Conservation (phyloP, 2,888 invertebrate species). For the Frankliniella fusca region DNA sequence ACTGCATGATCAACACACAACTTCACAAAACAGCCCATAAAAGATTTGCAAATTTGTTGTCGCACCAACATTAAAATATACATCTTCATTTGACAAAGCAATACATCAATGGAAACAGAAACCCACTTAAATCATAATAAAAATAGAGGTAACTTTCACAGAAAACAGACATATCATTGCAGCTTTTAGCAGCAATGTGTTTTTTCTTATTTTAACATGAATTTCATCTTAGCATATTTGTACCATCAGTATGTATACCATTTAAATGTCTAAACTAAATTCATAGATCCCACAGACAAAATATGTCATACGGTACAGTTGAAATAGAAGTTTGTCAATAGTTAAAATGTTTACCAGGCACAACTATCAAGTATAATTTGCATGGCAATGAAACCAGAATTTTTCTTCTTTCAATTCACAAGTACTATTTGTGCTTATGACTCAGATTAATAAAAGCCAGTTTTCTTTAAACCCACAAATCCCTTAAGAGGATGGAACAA, state of each 20-base stretch:
- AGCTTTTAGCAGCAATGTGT: background rate
- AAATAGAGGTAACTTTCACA: conserved; percentile 6
- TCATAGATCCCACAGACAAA: background rate
- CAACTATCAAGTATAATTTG: no score
- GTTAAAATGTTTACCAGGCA: no score
- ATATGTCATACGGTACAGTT: no score
- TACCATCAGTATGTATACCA: conserved; percentile 2
- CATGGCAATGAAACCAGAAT: no score
- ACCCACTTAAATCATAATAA: conserved; percentile 13
- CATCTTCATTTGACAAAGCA: background rate
- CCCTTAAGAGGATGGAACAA: no score
- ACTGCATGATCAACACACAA: conserved; percentile 16
- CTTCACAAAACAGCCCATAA: background rate
- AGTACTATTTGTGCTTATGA: no score
- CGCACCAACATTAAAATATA: background rate
- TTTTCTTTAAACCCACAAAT: no score
- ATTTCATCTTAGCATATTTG: conserved; percentile 17
- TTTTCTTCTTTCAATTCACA: no score
- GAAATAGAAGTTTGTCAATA: no score
- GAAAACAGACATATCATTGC: background rate
- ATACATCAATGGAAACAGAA: background rate
- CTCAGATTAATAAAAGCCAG: no score
- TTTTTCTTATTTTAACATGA: background rate
- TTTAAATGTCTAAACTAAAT: background rate
- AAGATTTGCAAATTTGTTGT: background rate